A percentile compares a stretch with the other conserved stretches of the same genome.
These are phyloP conservation scores for Ceratothoa steindachneri DNA, from an alignment of 2,888 invertebrate genomes.

Conservation along the genomic window DNA sequence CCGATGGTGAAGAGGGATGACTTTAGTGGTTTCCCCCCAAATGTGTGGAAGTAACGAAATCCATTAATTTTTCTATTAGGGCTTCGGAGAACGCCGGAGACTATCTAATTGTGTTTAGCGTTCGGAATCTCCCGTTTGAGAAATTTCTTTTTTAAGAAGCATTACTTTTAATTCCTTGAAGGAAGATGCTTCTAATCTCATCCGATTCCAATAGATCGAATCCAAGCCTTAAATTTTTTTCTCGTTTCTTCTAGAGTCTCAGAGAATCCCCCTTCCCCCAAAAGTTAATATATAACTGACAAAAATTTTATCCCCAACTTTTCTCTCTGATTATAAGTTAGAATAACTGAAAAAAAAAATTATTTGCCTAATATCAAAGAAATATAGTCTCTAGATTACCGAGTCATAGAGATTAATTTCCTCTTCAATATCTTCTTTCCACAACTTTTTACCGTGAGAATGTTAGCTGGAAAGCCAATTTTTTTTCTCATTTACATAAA, in stretches of 20 bases:
- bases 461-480: conserved; percentile 24
- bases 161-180: not conserved
- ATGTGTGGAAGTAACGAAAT: conserved; percentile 24
- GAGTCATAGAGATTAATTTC: not conserved
- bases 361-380: conserved; percentile 1
- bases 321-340: conserved; percentile 8
- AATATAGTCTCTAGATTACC: conserved; percentile 12
- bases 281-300: conserved; percentile 8
- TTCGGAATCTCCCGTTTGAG: not conserved
- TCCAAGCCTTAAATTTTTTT: not conserved
- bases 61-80: conserved; percentile 38
- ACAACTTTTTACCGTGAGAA: not conserved
- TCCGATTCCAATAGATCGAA: not conserved
- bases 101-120: conserved; percentile 9
- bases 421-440: not conserved
- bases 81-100: conserved; percentile 10
- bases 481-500: conserved; percentile 37
- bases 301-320: not conserved
- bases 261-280: not conserved
- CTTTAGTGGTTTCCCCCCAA: conserved; percentile 18
- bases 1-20: not conserved
- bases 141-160: not conserved
- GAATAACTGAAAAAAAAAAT: not conserved
- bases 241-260: not conserved
- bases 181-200: not conserved